A percentile compares a stretch with the other conserved stretches of the same genome.
phyloP scores from a whole-genome alignment of 2,797 vertebrate species.

The Morelia viridis region DNA sequence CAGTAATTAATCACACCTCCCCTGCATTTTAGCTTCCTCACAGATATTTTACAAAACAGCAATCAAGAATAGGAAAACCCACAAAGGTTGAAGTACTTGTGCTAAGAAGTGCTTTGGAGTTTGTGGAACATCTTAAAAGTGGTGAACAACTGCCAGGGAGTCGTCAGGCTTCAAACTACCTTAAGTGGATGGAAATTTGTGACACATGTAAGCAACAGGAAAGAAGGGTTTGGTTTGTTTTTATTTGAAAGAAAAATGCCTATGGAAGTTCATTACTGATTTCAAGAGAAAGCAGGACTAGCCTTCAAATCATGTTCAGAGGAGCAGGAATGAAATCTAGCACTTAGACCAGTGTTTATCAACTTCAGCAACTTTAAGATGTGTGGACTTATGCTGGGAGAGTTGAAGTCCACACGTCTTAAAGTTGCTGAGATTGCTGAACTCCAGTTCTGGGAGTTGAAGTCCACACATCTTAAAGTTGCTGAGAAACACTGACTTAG shows the following conservation, averaged over 20 bases:
- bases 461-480: no score
- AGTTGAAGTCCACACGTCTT: no score
- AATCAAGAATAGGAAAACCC: slow-evolving; percentile 62
- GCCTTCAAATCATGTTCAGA: no score
- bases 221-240: neutral
- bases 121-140: slow-evolving; percentile 35
- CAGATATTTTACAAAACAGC: slow-evolving; percentile 66
- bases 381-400: no score
- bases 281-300: neutral
- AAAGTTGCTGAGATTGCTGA: no score
- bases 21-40: slow-evolving; percentile 58
- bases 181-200: neutral
- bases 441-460: no score
- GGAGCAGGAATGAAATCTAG: no score
- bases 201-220: neutral
- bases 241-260: slow-evolving; percentile 19
- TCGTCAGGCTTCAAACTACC: slow-evolving; percentile 25
- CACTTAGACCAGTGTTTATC: no score
- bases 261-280: slow-evolving; percentile 1
- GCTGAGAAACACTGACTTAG: no score
- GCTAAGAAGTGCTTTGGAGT: slow-evolving; percentile 64
- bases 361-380: no score
- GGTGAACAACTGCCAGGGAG: slow-evolving; percentile 41
- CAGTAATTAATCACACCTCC: slow-evolving; percentile 58
- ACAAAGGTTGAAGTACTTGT: slow-evolving; percentile 74